Conservation (phyloP, 2,888 invertebrate genomes). For the Vanessa cardui region DNA sequence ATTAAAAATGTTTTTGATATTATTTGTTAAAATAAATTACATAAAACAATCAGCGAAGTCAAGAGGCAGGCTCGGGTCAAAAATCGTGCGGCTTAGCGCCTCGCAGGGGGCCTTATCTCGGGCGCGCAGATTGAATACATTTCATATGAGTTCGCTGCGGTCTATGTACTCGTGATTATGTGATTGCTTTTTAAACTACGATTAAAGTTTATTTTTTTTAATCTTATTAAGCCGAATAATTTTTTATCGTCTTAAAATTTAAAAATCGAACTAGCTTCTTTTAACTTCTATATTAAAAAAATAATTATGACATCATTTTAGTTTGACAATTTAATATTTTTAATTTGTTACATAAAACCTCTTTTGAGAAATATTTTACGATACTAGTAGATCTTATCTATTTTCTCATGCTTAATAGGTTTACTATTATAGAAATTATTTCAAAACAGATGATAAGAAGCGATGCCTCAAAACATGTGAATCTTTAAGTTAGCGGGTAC, state of each 20-base stretch:
- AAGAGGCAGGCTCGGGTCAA: conserved; percentile 55
- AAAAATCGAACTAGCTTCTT: too few species aligned
- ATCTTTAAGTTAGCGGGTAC: too few species aligned
- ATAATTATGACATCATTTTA: too few species aligned
- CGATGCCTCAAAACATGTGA: too few species aligned
- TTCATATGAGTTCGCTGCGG: conserved; percentile 80
- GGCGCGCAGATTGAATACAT: conserved; percentile 87
- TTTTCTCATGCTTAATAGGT: too few species aligned
- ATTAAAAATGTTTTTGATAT: neutral
- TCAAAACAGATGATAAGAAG: too few species aligned
- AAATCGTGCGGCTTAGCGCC: conserved; percentile 62
- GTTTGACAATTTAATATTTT: too few species aligned
- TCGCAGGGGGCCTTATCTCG: conserved; percentile 80
- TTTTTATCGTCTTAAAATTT: neutral
- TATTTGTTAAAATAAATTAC: neutral
- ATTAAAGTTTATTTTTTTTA: neutral
- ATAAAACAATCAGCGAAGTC: conserved; percentile 26
- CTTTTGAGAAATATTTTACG: too few species aligned
- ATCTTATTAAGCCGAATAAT: neutral
- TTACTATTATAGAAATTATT: too few species aligned
- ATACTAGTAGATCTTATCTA: too few species aligned
- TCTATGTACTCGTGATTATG: conserved; percentile 15
- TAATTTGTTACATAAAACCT: too few species aligned
- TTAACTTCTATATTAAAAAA: too few species aligned
- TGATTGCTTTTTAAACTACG: conserved; percentile 8